These are phyloP conservation scores for Ptiloglossa arizonensis DNA, from an alignment of 1,140 invertebrate species.

Conservation along the genomic window DNA sequence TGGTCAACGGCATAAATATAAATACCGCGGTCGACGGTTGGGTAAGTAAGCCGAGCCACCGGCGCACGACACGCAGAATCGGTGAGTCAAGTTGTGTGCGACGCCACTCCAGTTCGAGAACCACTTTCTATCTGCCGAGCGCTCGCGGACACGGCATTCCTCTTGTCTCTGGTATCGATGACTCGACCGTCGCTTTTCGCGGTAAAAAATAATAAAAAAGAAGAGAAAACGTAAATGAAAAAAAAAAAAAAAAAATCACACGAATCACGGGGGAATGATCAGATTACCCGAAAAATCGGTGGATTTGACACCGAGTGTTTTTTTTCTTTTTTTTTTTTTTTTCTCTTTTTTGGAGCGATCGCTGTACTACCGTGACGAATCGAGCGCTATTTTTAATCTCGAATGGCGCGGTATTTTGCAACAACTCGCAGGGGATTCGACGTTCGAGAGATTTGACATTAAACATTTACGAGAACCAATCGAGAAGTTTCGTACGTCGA, in stretches of 20 bases:
- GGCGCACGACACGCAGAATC: conserved; percentile 28
- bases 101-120: conserved; percentile 33
- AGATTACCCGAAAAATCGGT: not conserved
- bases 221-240: not conserved
- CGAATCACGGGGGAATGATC: too few species aligned
- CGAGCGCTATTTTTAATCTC: not conserved
- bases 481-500: too few species aligned
- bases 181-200: not conserved
- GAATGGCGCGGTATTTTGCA: not conserved
- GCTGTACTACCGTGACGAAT: not conserved
- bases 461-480: too few species aligned
- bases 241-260: not conserved
- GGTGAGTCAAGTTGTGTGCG: conserved; percentile 46
- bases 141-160: conserved; percentile 38
- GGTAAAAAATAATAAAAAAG: not conserved
- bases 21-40: conserved; percentile 40
- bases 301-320: not conserved
- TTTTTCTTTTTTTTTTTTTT: too few species aligned
- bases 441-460: too few species aligned
- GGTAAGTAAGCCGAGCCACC: conserved; percentile 16
- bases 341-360: not conserved
- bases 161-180: conserved; percentile 18
- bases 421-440: not conserved
- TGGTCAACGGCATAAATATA: conserved; percentile 48
- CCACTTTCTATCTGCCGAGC: conserved; percentile 45